A percentile compares a stretch with the other conserved stretches of the same genome.
These are phyloP conservation scores for Byasa hedistus DNA, from an alignment of 2,888 invertebrate genomes.

Conservation along the genomic window DNA sequence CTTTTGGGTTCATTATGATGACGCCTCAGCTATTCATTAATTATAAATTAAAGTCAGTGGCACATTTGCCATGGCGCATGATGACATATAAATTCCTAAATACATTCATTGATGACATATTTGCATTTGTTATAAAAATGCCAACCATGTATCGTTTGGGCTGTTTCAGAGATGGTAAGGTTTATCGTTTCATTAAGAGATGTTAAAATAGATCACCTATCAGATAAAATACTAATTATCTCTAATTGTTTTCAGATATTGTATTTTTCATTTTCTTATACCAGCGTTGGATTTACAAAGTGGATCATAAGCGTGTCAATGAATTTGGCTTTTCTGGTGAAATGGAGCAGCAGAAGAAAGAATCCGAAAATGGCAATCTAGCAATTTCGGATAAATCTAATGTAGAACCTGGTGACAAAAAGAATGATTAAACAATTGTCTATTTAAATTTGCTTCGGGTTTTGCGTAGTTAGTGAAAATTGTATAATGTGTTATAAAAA, in stretches of 20 bases:
- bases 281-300: conserved; percentile 99
- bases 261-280: conserved; percentile 99
- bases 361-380: conserved; percentile 52
- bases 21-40: conserved; percentile 99
- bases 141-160: conserved; percentile 98
- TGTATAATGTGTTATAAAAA: conserved; percentile 21
- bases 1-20: conserved; percentile 99
- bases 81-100: conserved; percentile 99
- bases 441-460: background rate
- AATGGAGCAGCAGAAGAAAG: conserved; percentile 83
- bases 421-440: conserved; percentile 62
- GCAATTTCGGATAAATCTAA: conserved; percentile 60
- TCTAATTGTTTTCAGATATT: conserved; percentile 85
- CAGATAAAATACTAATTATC: conserved; percentile 6
- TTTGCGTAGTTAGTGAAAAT: conserved; percentile 35
- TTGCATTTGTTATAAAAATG: conserved; percentile 99
- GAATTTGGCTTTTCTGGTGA: conserved; percentile 99
- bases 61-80: conserved; percentile 99
- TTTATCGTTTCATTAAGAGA: conserved; percentile 9
- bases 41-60: conserved; percentile 99
- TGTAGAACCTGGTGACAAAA: conserved; percentile 59
- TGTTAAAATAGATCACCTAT: background rate
- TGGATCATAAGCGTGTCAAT: conserved; percentile 95
- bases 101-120: conserved; percentile 99
- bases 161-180: conserved; percentile 95